phyloP scores from a whole-genome alignment of 2,888 invertebrate genomes.

The Drosophila cognata region DNA sequence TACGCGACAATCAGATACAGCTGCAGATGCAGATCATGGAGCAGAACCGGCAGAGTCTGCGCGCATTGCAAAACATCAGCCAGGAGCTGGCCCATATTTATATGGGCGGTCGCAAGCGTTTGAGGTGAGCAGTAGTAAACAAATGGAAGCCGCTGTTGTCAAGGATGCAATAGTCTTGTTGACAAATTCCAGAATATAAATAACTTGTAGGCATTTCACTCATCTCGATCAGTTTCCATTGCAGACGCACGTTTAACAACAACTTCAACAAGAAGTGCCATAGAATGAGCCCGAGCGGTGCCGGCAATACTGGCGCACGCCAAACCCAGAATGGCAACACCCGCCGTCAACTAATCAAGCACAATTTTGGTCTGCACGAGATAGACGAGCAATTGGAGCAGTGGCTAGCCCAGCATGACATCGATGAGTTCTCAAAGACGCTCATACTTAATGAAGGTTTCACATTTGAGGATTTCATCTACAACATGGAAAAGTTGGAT shows the following conservation, averaged over 20 bases:
- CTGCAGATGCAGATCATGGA: slow-evolving; percentile 77
- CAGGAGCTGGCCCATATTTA: slow-evolving; percentile 81
- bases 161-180: neutral
- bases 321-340: slow-evolving; percentile 43
- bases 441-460: slow-evolving; percentile 91
- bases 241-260: slow-evolving; percentile 64
- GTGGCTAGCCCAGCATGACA: slow-evolving; percentile 90
- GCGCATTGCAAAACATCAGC: slow-evolving; percentile 79
- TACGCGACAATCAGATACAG: slow-evolving; percentile 77
- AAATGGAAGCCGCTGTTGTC: neutral
- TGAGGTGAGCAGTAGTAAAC: slow-evolving; percentile 46
- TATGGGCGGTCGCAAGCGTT: slow-evolving; percentile 75
- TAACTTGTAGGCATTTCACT: slow-evolving; percentile 2
- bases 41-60: slow-evolving; percentile 73
- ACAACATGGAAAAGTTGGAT: slow-evolving; percentile 93
- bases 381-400: slow-evolving; percentile 88
- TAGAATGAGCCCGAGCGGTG: slow-evolving; percentile 62
- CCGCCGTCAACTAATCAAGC: slow-evolving; percentile 67
- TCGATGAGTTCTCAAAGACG: slow-evolving; percentile 89
- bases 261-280: slow-evolving; percentile 71
- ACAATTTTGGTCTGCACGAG: slow-evolving; percentile 78
- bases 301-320: slow-evolving; percentile 36
- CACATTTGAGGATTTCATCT: slow-evolving; percentile 91
- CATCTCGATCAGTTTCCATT: slow-evolving; percentile 1
- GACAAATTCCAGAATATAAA: neutral